Evolutionary conservation across 2,888 invertebrate genomes (phyloP).

Genomic region (Protonemura montana): DNA sequence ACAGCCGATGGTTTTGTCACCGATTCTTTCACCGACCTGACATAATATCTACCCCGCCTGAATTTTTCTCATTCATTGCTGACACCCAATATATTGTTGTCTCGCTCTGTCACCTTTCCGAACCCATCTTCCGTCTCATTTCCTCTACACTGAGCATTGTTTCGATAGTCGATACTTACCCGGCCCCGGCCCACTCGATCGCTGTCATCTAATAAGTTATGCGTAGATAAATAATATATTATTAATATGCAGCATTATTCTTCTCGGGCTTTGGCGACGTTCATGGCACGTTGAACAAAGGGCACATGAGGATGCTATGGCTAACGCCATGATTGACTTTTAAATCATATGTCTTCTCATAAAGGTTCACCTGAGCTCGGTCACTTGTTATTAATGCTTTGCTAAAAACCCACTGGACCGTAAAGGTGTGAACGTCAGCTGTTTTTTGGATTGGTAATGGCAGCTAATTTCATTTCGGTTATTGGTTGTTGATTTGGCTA

Average conservation of each 20-base stretch:
- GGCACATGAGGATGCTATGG: background rate
- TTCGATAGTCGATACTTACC: background rate
- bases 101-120: background rate
- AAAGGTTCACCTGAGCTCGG: no score
- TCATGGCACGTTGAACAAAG: background rate
- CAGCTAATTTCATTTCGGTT: no score
- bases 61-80: background rate
- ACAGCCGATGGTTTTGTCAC: slow-evolving; percentile 20
- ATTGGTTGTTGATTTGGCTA: no score
- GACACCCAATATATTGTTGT: background rate
- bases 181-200: background rate
- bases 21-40: background rate
- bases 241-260: slow-evolving; percentile 12
- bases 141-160: background rate
- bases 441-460: no score
- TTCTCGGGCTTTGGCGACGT: background rate
- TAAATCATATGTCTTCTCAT: background rate
- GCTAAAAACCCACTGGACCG: no score
- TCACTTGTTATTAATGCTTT: no score
- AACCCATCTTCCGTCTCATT: background rate
- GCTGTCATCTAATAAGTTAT: slow-evolving; percentile 3
- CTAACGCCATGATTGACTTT: background rate
- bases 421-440: no score
- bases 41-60: slow-evolving; percentile 27
- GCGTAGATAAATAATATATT: slow-evolving; percentile 12